Base-by-base conservation (phyloP, 2,113 vertebrate genomes). In the Passer domesticus region DNA sequence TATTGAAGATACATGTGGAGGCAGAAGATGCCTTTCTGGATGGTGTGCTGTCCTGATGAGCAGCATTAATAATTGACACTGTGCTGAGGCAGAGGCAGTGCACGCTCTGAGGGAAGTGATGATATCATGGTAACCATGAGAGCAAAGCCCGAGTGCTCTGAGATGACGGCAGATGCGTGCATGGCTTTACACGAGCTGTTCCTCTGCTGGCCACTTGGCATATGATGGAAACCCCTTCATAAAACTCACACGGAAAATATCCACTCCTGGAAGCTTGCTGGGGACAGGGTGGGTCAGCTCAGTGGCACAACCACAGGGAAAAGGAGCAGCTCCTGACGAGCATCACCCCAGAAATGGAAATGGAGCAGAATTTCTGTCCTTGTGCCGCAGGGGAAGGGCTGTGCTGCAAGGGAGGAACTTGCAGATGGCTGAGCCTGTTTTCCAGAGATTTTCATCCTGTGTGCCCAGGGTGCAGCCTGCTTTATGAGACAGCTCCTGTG, bases 11-110 rank as follows among this genome's bases (percentile, higher is more conserved):
- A 74, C 37, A 87, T 0, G 11, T 37, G 28, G 35, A 95, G 43
- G 92, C 64, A 43, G 13, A 43, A 43, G 81, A 41, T n/a, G 73
- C 62, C 15, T 81, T 87, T 88, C 33, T 84, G 18, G 81, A 30
- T 92, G 47, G 50, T 86, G n/a, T 41, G 22, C 63, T 88, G 43
- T 82, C 85, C 64, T 66, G 82, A 96, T 87, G 82, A 96, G 47
- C 72, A 94, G 62, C 79, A 94, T 96, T 95, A 96, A 97, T 97
- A 96, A 97, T 76, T 96, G 91, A 97, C 92, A 82, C 52, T 44
- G 1, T 87, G 93, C 58, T 55, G 83, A 96, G 56, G 69, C 44
- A 94, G 41, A 81, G 82, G 78, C 39, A 94, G 56, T 30, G 41
- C 4, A 8, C 62, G 49, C 80, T 93, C 84, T 25, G 88, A 96